Conservation (phyloP, 2,888 invertebrate species). For the Zygogramma bicolorata region DNA sequence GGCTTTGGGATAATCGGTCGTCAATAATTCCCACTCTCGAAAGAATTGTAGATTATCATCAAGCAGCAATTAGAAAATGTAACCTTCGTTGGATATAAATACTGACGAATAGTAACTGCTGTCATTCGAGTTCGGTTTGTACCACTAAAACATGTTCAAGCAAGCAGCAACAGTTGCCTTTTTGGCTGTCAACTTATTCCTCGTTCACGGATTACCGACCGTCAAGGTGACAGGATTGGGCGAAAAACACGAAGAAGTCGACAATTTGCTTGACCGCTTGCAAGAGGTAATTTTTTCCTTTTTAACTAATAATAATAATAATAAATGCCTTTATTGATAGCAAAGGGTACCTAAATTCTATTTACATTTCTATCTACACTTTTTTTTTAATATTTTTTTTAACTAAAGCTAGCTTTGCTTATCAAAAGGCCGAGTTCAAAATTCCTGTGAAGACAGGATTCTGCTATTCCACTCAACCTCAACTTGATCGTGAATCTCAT, state of each 20-base stretch:
- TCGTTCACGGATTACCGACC: neutral
- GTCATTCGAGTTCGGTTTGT: conserved; percentile 2
- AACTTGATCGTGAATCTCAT: no score
- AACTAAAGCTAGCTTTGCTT: no score
- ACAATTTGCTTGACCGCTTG: neutral
- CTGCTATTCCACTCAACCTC: no score
- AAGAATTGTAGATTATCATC: neutral
- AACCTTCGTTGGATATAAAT: conserved; percentile 9
- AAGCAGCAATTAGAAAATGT: neutral
- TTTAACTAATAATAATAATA: no score
- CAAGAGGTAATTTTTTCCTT: no score
- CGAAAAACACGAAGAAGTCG: neutral
- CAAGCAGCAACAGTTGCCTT: neutral
- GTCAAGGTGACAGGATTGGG: neutral
- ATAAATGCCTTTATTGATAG: no score
- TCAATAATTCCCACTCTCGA: neutral
- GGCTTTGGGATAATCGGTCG: neutral
- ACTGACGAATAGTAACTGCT: neutral
- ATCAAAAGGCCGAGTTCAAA: no score
- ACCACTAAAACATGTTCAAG: conserved; percentile 10
- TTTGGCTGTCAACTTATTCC: neutral
- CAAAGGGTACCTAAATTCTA: no score
- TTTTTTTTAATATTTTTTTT: no score
- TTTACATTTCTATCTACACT: no score
- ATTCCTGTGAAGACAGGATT: no score